Evolutionary conservation across 2,113 vertebrate species (phyloP).

Genomic region (Aegithalos caudatus): DNA sequence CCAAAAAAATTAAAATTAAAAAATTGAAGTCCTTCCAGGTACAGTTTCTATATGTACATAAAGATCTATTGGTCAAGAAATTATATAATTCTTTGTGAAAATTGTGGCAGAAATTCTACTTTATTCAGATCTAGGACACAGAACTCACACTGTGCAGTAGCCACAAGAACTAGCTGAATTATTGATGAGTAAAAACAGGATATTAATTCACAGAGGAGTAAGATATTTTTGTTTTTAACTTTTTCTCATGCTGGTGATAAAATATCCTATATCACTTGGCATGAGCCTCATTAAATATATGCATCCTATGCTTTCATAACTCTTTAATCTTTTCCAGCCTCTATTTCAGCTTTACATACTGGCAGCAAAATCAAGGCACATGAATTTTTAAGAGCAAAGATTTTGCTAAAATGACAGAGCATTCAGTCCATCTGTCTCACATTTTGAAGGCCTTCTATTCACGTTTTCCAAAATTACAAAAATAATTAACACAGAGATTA

Average conservation of each 20-base stretch:
- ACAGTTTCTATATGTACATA: not conserved
- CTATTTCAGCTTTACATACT: not conserved
- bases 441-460: not conserved
- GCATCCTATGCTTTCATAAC: not conserved
- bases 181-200: slow-evolving; percentile 5
- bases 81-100: not conserved
- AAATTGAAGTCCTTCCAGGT: not conserved
- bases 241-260: not conserved
- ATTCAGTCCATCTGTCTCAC: not conserved
- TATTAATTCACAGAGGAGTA: slow-evolving; percentile 25
- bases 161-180: slow-evolving; percentile 24
- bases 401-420: not conserved
- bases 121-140: slow-evolving; percentile 35
- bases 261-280: not conserved
- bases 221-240: not conserved
- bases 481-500: not conserved
- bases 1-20: not conserved
- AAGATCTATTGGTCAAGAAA: not conserved
- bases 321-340: not conserved
- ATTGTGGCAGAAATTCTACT: not conserved
- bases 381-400: not conserved
- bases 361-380: not conserved
- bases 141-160: not conserved
- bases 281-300: not conserved
- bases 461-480: not conserved